Evolutionary conservation across 2,797 vertebrate genomes (phyloP).

Genomic region (Coccyzus lansbergi): DNA sequence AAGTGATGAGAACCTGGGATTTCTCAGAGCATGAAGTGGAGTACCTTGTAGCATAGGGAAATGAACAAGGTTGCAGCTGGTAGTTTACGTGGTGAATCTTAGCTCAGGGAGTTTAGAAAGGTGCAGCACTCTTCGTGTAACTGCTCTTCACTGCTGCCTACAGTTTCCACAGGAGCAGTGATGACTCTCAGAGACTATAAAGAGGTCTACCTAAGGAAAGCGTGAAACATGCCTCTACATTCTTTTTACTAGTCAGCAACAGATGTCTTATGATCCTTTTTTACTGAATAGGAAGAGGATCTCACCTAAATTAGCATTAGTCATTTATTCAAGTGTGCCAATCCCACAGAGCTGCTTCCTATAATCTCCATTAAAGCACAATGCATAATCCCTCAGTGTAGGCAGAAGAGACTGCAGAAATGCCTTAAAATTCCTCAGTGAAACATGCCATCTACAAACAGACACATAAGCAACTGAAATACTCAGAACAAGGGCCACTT

Average conservation of each 20-base stretch:
- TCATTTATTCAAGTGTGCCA: background rate
- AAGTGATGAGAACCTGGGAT: background rate
- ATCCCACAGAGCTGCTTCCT: background rate
- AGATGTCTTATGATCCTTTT: background rate
- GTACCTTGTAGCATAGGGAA: rapidly evolving
- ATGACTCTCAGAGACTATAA: background rate
- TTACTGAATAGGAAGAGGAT: background rate
- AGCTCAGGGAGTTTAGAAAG: background rate
- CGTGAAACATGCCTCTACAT: background rate
- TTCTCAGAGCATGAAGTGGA: background rate
- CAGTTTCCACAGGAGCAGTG: background rate
- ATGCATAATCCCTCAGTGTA: background rate
- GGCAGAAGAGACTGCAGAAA: background rate
- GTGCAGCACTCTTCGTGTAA: background rate
- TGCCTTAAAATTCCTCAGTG: background rate
- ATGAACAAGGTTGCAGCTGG: background rate
- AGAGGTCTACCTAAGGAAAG: background rate
- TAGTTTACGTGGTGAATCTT: background rate
- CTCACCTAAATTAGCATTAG: background rate
- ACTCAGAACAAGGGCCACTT: background rate
- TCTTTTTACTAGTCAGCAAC: background rate
- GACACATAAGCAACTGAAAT: background rate
- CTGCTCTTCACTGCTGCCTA: background rate
- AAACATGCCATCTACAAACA: background rate
- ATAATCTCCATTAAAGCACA: background rate